Percentiles rank a stretch among this genome's conserved stretches.
phyloP scores from a whole-genome alignment of 2,113 vertebrate species.

The Rhineura floridana region DNA sequence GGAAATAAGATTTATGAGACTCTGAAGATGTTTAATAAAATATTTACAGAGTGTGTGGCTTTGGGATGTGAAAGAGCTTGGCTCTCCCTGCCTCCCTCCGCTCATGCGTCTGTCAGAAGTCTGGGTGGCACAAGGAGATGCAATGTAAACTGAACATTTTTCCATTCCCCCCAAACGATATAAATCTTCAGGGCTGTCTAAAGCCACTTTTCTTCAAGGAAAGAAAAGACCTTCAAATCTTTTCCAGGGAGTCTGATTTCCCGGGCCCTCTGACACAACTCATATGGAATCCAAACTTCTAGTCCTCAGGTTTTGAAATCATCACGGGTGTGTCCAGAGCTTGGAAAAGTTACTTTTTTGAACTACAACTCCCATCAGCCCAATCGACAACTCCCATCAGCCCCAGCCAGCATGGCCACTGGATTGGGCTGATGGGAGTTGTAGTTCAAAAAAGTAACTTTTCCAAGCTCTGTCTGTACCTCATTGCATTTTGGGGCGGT shows the following conservation, averaged over 20 bases:
- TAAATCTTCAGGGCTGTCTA: conserved; percentile 23
- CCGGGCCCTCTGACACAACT: neutral
- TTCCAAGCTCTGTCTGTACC: too few species aligned
- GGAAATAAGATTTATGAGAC: conserved; percentile 54
- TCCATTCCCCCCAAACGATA: conserved; percentile 39
- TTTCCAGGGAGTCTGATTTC: neutral
- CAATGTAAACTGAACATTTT: conserved; percentile 67
- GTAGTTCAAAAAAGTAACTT: too few species aligned
- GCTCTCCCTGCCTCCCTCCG: neutral
- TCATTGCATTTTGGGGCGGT: too few species aligned
- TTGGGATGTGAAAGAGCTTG: neutral
- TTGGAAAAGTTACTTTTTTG: too few species aligned
- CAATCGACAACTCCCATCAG: too few species aligned
- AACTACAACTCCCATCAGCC: too few species aligned
- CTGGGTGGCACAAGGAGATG: conserved; percentile 61
- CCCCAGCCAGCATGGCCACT: too few species aligned
- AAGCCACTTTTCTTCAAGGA: neutral
- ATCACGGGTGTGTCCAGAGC: neutral
- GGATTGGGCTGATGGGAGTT: too few species aligned
- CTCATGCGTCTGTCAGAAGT: conserved; percentile 43
- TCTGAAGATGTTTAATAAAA: conserved; percentile 69
- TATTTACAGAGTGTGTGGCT: conserved; percentile 67
- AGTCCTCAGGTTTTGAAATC: neutral
- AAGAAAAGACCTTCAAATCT: neutral
- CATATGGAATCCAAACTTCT: neutral